Base-by-base conservation (phyloP, 2,888 invertebrate genomes). In the Chirona hameri region DNA sequence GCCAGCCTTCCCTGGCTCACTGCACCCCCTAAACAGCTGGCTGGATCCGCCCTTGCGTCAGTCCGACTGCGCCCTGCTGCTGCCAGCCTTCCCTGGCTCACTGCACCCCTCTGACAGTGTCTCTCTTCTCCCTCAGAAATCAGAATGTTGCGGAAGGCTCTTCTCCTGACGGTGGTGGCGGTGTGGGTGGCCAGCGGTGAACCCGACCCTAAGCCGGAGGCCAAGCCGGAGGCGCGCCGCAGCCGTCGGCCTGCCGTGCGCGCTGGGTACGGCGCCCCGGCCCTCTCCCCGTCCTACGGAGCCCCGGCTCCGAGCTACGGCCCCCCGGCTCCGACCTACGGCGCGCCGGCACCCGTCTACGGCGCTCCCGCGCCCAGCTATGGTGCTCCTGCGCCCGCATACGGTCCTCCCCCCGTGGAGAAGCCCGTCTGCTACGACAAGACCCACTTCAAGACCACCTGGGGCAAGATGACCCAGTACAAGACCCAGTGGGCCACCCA, bases 401-500 rank as follows among this genome's bases (percentile, higher is more conserved):
- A 80, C 29, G 80, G 80, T 29, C 27, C 48, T 5, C 80, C 80
- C 15, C 46, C 80, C 1, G n/a, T 48, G 27, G 52, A 52, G 80
- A 55, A 80, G 29, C 80, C 48, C 14, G 5, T 80, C 80, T 80
- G 80, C 52, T 80, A 80, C 29, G 24, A 52, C 15, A 80, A 80
- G 52, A 80, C 80, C 15, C 80, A 80, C 27, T 80, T 52, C 80
- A 80, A 80, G 52, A 80, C 80, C 24, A 80, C 80, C 52, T 80
- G 80, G 80, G 80, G 52, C 52, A 80, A 80, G 80, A 80, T 80
- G n/a, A 80, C 80, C 14, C 80, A 80, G 80, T 80, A 80, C 80
- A 80, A 80, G 52, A 80, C 80, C 15, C 48, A 52, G 52, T 80
- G 80, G 80, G 48, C 48, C 27, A 80, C 80, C 14, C 27, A 80